Evolutionary conservation across 1,140 invertebrate genomes (phyloP).

Genomic region (Leptinotarsa defecta): DNA sequence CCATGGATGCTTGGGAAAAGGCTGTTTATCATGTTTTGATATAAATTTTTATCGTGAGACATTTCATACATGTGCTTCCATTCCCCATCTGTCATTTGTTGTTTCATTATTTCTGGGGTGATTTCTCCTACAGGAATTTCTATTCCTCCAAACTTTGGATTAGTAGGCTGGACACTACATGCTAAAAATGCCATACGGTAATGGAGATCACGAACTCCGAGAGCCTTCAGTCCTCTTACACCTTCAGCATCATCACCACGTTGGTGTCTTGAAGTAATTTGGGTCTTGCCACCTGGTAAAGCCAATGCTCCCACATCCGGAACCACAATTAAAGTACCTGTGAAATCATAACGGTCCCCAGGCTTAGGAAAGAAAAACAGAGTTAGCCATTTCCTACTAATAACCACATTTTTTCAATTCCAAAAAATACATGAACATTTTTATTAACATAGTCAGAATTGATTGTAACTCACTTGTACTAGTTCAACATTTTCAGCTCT

Average conservation of each 20-base stretch:
- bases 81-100: conserved; percentile 92
- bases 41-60: conserved; percentile 91
- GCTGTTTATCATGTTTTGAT: conserved; percentile 88
- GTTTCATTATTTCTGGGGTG: conserved; percentile 88
- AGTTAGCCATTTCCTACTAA: too few relatives aligned
- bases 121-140: conserved; percentile 80
- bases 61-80: conserved; percentile 97
- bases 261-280: conserved; percentile 76
- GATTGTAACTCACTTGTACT: conserved; percentile 77
- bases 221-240: conserved; percentile 80
- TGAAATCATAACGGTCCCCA: conserved; percentile 92
- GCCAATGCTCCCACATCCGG: conserved; percentile 91
- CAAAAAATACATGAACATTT: too few relatives aligned
- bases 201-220: conserved; percentile 94
- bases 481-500: conserved; percentile 95
- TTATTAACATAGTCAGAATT: background rate
- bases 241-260: conserved; percentile 81
- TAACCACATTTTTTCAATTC: too few relatives aligned
- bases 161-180: conserved; percentile 87
- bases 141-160: conserved; percentile 79
- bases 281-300: conserved; percentile 84
- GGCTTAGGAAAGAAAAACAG: conserved; percentile 54
- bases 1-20: conserved; percentile 98
- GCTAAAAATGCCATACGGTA: conserved; percentile 96
- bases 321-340: conserved; percentile 95